A percentile compares a stretch with the other conserved stretches of the same genome.
phyloP scores from a whole-genome alignment of 2,113 vertebrate genomes.

The Ageneiosus marmoratus region DNA sequence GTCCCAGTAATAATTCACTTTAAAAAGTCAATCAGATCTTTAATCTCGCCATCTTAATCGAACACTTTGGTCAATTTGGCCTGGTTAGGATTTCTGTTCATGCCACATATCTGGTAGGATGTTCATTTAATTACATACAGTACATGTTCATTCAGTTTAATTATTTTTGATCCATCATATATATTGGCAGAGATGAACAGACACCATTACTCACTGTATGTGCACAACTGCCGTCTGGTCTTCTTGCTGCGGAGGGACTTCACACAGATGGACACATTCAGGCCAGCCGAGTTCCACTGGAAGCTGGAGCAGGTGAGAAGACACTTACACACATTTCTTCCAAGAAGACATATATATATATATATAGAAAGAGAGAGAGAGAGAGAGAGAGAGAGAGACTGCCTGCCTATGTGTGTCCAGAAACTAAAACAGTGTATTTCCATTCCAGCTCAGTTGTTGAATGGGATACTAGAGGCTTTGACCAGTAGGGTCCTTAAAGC shows the following conservation, averaged over 20 bases:
- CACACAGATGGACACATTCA: conserved; percentile 89
- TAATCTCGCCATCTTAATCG: neutral
- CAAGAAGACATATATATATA: neutral
- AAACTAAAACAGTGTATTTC: neutral
- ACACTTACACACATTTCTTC: neutral
- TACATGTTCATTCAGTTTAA: neutral
- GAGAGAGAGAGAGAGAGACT: neutral
- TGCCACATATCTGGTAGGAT: neutral
- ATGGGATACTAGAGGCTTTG: neutral
- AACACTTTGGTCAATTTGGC: neutral
- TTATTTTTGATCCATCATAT: neutral
- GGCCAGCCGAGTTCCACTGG: conserved; percentile 97
- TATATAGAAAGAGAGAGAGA: neutral
- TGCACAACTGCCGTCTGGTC: conserved; percentile 95
- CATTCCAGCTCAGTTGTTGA: neutral
- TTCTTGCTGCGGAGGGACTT: conserved; percentile 93
- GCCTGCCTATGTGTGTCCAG: neutral
- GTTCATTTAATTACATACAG: neutral
- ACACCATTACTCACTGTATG: conserved; percentile 92
- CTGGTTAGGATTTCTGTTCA: neutral
- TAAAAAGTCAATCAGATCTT: neutral
- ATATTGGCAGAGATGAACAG: conserved; percentile 89
- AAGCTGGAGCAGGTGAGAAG: conserved; percentile 91
- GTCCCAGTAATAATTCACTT: neutral
- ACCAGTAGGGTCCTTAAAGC: neutral